Evolutionary conservation across 2,888 invertebrate species (phyloP).

Genomic region (Drosophila percnosoma): DNA sequence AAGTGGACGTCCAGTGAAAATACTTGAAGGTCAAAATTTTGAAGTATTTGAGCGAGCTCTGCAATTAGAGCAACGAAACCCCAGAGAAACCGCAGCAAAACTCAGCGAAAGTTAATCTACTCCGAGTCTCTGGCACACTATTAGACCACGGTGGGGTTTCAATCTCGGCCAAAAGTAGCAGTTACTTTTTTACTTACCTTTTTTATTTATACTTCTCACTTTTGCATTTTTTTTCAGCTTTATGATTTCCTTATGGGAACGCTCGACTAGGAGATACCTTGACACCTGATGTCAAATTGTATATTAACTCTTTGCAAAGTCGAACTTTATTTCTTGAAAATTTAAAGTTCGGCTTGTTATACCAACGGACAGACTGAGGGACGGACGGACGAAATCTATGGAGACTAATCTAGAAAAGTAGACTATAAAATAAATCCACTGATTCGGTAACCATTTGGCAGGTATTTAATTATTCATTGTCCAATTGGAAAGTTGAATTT

Average conservation of each 20-base stretch:
- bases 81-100: constrained; percentile 51
- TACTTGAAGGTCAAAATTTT: constrained; percentile 74
- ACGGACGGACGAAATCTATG: neutral
- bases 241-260: constrained; percentile 21
- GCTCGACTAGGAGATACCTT: constrained; percentile 7
- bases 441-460: too few relatives aligned
- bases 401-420: too few relatives aligned
- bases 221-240: constrained; percentile 48
- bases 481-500: neutral
- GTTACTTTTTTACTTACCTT: constrained; percentile 4
- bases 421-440: too few relatives aligned
- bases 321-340: too few relatives aligned
- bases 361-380: too few relatives aligned
- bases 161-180: constrained; percentile 47
- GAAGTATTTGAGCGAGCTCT: constrained; percentile 52
- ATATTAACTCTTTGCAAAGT: neutral
- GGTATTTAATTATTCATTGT: neutral
- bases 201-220: constrained; percentile 20
- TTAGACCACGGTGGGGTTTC: constrained; percentile 24
- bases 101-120: constrained; percentile 69
- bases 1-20: constrained; percentile 28
- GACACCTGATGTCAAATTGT: neutral
- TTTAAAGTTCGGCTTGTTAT: too few relatives aligned
- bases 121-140: constrained; percentile 45
- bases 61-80: constrained; percentile 57